phyloP scores from a whole-genome alignment of 2,113 vertebrate genomes.

The Coptodon bakossiorum region DNA sequence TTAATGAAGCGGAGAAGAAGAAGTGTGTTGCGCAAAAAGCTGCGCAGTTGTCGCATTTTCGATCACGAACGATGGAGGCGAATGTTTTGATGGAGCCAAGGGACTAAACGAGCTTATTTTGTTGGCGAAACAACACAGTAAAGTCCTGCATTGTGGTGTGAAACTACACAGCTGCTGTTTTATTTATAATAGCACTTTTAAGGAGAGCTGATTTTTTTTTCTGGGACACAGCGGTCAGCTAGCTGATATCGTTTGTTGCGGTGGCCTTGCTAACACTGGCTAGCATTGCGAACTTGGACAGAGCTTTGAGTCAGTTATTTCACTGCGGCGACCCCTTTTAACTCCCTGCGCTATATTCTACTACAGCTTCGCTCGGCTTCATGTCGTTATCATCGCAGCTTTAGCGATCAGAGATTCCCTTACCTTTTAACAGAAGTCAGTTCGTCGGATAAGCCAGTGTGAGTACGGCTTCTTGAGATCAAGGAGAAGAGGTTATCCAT shows the following conservation, averaged over 20 bases:
- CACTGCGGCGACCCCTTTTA: background rate
- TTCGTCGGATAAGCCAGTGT: background rate
- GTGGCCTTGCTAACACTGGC: slow-evolving; percentile 41
- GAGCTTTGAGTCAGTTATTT: background rate
- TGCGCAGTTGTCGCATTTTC: slow-evolving; percentile 22
- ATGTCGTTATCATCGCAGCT: background rate
- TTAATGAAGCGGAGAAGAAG: background rate
- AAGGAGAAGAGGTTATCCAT: slow-evolving; percentile 27
- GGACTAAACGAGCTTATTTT: background rate
- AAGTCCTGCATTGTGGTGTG: background rate
- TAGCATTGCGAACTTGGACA: slow-evolving; percentile 1
- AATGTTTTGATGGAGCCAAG: slow-evolving; percentile 56
- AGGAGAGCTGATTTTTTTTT: background rate
- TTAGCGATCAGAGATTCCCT: background rate
- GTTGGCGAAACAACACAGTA: background rate
- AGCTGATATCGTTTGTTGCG: background rate
- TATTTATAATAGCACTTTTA: background rate
- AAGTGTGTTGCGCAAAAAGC: slow-evolving; percentile 17
- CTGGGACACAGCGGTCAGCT: background rate
- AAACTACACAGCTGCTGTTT: background rate
- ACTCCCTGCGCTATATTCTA: background rate
- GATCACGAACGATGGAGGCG: slow-evolving; percentile 9
- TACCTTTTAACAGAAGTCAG: background rate
- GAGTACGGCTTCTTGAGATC: background rate
- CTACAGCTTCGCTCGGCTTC: background rate